Evolutionary conservation across 2,888 invertebrate species (phyloP).

Genomic region (Argyresthia goedartella): DNA sequence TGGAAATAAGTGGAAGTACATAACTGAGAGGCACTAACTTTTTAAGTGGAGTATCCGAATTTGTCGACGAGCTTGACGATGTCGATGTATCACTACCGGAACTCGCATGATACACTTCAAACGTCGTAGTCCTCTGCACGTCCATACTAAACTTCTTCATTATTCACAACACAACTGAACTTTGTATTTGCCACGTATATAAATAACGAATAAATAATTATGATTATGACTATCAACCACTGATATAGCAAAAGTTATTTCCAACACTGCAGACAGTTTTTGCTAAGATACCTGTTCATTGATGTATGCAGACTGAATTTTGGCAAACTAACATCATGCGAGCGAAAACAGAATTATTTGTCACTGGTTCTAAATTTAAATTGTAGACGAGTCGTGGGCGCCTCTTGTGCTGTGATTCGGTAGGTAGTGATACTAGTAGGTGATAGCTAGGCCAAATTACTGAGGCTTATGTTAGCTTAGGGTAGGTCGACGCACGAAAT

Average conservation of each 20-base stretch:
- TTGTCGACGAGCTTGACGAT: constrained; percentile 41
- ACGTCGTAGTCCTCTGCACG: constrained; percentile 38
- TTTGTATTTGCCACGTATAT: too few relatives aligned
- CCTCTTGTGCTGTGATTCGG: constrained; percentile 1
- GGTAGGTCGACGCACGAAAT: too few relatives aligned
- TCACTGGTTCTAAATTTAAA: constrained; percentile 56
- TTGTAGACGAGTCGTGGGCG: constrained; percentile 23
- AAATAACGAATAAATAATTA: too few relatives aligned
- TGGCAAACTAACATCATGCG: constrained; percentile 14
- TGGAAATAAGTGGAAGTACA: too few relatives aligned
- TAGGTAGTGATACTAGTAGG: too few relatives aligned
- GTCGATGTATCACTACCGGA: constrained; percentile 40
- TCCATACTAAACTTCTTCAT: constrained; percentile 13
- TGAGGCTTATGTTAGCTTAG: too few relatives aligned
- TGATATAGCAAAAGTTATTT: background rate
- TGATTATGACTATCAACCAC: too few relatives aligned
- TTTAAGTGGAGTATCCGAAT: constrained; percentile 43
- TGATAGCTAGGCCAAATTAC: too few relatives aligned
- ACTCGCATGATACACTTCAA: constrained; percentile 36
- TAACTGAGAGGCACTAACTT: constrained; percentile 30
- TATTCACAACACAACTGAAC: background rate
- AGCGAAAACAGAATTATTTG: constrained; percentile 27
- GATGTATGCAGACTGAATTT: constrained; percentile 23
- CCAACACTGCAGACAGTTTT: background rate
- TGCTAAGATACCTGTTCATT: constrained; percentile 1